Base-by-base conservation (phyloP, 53 echinoderm and acorn worm species). In the Mesocentrotus franciscanus region DNA sequence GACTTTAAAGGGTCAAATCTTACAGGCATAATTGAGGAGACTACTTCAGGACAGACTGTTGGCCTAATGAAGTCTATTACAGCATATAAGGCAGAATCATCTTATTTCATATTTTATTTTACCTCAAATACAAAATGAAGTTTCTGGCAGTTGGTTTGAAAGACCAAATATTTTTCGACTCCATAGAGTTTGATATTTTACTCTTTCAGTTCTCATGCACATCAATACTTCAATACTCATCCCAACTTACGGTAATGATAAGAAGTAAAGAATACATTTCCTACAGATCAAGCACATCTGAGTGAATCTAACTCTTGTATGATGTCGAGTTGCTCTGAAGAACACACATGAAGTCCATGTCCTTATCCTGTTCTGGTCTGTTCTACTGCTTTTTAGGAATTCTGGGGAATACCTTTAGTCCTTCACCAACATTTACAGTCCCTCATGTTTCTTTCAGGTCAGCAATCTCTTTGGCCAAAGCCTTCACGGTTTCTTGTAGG, bases 391-490 rank as follows among this genome's bases (percentile, higher is more conserved):
- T 30, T 27, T 76, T 15, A 49, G 39, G 22, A 10, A 20, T 84
- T 55, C 84, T 22, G 55, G 20, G 8, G 84, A 84, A 84, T 84
- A 33, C 34, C 84, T 49, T 24, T 42, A 18, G 18, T 49, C 49
- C 16, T 39, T 26, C 33, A 79, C 11, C 78, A 33, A 15, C 4
- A 10, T 78, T 55, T 84, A 9, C 10, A 18, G 76, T 84, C 22
- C 7, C 22, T 84, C 84, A 84, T 20, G 84, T 84, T 24, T 55
- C 55, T 49, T 84, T 84, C 20, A 84, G 84, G 39, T 84, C 84
- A 84, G 42, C 84, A 11, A 84, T 84, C 84, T 84, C 84, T 84
- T 84, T 84, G 24, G 55, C 55, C 49, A 84, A 84, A 49, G 84
- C 84, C 22, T 84, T 84, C 55, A 84, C 22, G 18, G 42, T 84